phyloP scores from a whole-genome alignment of 92 coral and sea anemone genomes.

The Ricordea florida region DNA sequence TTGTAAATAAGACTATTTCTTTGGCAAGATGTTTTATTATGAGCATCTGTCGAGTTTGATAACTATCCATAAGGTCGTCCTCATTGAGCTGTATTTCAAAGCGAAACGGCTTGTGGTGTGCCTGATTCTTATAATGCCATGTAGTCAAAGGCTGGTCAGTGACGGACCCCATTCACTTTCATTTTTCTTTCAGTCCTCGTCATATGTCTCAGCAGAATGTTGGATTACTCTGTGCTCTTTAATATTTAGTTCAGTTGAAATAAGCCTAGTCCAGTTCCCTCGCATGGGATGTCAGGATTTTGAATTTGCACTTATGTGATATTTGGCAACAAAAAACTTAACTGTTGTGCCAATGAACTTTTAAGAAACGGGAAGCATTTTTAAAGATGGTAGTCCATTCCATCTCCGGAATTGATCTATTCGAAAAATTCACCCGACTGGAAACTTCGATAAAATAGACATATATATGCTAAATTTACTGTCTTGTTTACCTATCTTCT shows the following conservation, averaged over 20 bases:
- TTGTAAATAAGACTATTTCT: too few species aligned
- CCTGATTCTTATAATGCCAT: too few species aligned
- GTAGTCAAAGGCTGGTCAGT: too few species aligned
- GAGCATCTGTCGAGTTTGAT: too few species aligned
- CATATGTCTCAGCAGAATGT: too few species aligned
- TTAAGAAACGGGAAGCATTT: constrained; percentile 19
- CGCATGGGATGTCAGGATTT: background rate
- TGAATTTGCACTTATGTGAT: background rate
- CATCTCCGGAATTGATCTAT: background rate
- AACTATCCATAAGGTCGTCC: too few species aligned
- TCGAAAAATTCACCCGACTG: constrained; percentile 23
- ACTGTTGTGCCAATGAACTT: constrained; percentile 23
- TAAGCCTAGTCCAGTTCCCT: background rate
- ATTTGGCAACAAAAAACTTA: background rate
- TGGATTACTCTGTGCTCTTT: too few species aligned
- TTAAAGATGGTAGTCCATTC: background rate
- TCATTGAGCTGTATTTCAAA: background rate
- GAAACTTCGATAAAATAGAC: constrained; percentile 10
- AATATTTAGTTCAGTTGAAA: too few species aligned
- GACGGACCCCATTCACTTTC: too few species aligned
- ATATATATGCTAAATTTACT: constrained; percentile 58
- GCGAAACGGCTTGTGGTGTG: background rate
- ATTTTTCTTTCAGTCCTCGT: too few species aligned
- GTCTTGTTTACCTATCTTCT: constrained; percentile 31
- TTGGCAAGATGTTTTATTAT: too few species aligned